Percentiles rank a stretch among this genome's conserved stretches.
Conservation (phyloP, 92 coral and sea anemone species). For the Micromussa lordhowensis region DNA sequence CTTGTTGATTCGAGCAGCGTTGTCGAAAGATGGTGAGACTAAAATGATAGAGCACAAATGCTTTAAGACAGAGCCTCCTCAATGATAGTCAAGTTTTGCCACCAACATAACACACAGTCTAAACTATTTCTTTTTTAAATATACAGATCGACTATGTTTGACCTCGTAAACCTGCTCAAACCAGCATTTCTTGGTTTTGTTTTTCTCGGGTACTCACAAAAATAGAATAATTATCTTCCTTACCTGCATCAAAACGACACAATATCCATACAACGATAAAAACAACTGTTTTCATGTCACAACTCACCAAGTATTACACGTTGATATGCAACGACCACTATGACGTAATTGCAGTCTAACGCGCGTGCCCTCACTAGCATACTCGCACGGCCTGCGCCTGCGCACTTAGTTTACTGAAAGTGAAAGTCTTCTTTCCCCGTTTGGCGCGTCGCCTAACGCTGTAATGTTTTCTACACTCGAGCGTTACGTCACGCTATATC, state of each 20-base stretch:
- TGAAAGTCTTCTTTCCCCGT: no score
- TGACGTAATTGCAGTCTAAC: slow-evolving; percentile 1
- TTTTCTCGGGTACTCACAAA: neutral
- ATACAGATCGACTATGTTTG: no score
- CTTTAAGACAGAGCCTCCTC: neutral
- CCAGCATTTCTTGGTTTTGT: neutral
- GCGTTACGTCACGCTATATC: no score
- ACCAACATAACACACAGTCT: neutral
- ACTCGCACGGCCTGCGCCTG: slow-evolving; percentile 19
- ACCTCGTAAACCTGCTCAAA: neutral
- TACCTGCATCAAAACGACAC: slow-evolving; percentile 28
- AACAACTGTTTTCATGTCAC: slow-evolving; percentile 26
- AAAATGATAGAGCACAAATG: neutral
- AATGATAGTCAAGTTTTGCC: neutral
- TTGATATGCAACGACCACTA: neutral
- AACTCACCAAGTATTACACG: neutral
- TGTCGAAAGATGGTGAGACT: neutral
- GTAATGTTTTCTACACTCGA: no score
- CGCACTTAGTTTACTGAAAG: neutral
- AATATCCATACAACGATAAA: slow-evolving; percentile 20
- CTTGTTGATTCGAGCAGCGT: slow-evolving; percentile 53
- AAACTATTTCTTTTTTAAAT: neutral
- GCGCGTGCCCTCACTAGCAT: neutral
- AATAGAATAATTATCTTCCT: neutral
- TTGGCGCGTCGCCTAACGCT: no score